Conservation (phyloP, 1,140 invertebrate species). For the Sinella curviseta region DNA sequence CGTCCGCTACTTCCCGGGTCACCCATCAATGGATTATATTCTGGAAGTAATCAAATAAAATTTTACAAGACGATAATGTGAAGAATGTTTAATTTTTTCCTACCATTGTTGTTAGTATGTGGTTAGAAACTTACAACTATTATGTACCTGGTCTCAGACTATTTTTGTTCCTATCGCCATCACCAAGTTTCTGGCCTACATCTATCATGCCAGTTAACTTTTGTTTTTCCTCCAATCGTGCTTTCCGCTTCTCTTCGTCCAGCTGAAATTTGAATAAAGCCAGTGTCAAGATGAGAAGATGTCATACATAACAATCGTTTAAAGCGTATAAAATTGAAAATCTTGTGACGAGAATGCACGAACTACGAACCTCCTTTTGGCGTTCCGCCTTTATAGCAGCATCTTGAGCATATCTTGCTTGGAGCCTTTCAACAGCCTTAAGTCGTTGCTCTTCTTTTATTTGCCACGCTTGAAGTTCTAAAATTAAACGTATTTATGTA, state of each 20-base stretch:
- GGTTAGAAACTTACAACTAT: background rate
- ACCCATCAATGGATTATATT: constrained; percentile 39
- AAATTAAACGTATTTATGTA: background rate
- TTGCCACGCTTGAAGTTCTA: constrained; percentile 11
- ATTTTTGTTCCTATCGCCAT: background rate
- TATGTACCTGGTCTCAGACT: constrained; percentile 30
- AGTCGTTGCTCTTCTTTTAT: constrained; percentile 36
- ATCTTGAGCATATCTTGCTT: constrained; percentile 32
- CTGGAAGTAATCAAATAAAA: background rate
- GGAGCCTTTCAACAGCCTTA: constrained; percentile 31
- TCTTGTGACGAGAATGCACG: background rate
- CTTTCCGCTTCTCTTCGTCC: constrained; percentile 37
- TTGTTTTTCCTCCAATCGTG: constrained; percentile 26
- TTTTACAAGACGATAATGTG: background rate
- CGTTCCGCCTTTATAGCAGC: constrained; percentile 33
- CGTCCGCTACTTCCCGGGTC: constrained; percentile 4
- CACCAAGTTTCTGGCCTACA: constrained; percentile 10
- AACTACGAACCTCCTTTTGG: constrained; percentile 35
- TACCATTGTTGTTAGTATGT: background rate
- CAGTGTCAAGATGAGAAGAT: too few species aligned
- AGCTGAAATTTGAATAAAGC: constrained; percentile 25
- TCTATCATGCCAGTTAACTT: constrained; percentile 3
- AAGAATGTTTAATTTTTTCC: background rate
- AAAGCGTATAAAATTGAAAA: background rate
- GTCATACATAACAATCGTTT: background rate